Evolutionary conservation across 2,797 vertebrate genomes (phyloP).

Genomic region (Silurus lanzhouensis): DNA sequence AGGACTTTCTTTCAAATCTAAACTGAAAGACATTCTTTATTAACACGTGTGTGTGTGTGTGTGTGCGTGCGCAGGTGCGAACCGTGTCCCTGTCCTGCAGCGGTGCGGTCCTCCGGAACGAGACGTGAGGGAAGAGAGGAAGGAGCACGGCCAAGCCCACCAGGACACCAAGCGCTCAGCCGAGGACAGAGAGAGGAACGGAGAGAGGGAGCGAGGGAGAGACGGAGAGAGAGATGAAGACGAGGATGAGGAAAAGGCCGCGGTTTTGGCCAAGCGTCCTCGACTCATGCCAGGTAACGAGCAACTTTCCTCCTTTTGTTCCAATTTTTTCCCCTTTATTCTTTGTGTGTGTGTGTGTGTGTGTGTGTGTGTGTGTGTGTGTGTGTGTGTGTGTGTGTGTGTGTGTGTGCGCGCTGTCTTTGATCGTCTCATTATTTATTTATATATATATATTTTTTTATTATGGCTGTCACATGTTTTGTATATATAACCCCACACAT

Average conservation of each 20-base stretch:
- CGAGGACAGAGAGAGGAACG: slow-evolving; percentile 19
- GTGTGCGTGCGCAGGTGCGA: slow-evolving; percentile 28
- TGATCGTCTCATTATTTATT: no score
- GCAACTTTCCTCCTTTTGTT: neutral
- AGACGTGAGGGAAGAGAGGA: slow-evolving; percentile 35
- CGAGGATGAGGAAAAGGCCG: slow-evolving; percentile 14
- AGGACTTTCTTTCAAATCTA: slow-evolving; percentile 17
- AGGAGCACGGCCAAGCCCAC: slow-evolving; percentile 30
- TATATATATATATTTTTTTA: slow-evolving; percentile 33
- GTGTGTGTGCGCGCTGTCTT: slow-evolving; percentile 11
- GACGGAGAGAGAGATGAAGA: slow-evolving; percentile 1
- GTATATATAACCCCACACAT: slow-evolving; percentile 47
- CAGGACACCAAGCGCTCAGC: neutral
- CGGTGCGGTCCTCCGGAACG: slow-evolving; percentile 23
- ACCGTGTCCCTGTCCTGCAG: slow-evolving; percentile 42
- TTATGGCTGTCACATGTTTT: slow-evolving; percentile 45
- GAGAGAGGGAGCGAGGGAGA: slow-evolving; percentile 8
- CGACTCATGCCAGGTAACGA: slow-evolving; percentile 36
- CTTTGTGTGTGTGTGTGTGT: slow-evolving; percentile 48
- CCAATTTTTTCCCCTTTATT: slow-evolving; percentile 50
- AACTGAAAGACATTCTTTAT: slow-evolving; percentile 11
- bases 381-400: slow-evolving; percentile 54
- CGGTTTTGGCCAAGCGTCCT: neutral
- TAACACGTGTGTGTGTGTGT: slow-evolving; percentile 8
- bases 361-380: slow-evolving; percentile 29